Base-by-base conservation (phyloP, 2,797 vertebrate genomes). In the Myotis vivesi region DNA sequence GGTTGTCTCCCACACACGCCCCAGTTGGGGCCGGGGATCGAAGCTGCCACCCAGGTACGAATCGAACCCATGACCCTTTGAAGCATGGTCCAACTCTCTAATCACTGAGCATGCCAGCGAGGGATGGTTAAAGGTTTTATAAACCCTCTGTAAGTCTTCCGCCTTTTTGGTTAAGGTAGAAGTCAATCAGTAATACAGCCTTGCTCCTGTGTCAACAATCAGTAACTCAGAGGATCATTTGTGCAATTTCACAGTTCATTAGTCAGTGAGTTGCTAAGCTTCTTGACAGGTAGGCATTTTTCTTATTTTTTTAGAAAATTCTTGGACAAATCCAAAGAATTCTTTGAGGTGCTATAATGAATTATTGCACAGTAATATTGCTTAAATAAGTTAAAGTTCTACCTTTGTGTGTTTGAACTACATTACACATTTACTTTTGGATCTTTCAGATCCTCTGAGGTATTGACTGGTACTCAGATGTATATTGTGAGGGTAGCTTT, bases 241-340 rank as follows among this genome's bases (percentile, higher is more conserved):
- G 33, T 15, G 2, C 77, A 97, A 97, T 98, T 98, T 98, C 96
- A 96, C 92, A 95, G 92, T 97, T 97, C 95, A 97, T 98, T 98
- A 98, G 92, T 62, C 92, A 23, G 6, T 51, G 84, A 97, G 87
- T 95, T 98, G 87, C 96, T 97, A 97, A 96, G 90, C 90, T 97
- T 95, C 81, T 30, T 49, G 46, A 83, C 38, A 46, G n/a, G 41
- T 46, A 20, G 4, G 20, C 55, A n/a, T 66, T 85, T 36, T 36
- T 51, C 64, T 66, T 72, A 53, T 85, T 87, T 75, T 72, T 82
- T 86, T 9, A 62, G 23, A 55, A 55, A 64, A 59, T 85, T 96
- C 84, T 97, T 97, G 64, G 80, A 84, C 95, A 97, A 97, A 96
- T 98, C 92, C 83, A 84, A 92, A 81, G 90, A 84, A 73, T 97